Conservation (phyloP, 2,888 invertebrate species). For the Campoletis raptor region DNA sequence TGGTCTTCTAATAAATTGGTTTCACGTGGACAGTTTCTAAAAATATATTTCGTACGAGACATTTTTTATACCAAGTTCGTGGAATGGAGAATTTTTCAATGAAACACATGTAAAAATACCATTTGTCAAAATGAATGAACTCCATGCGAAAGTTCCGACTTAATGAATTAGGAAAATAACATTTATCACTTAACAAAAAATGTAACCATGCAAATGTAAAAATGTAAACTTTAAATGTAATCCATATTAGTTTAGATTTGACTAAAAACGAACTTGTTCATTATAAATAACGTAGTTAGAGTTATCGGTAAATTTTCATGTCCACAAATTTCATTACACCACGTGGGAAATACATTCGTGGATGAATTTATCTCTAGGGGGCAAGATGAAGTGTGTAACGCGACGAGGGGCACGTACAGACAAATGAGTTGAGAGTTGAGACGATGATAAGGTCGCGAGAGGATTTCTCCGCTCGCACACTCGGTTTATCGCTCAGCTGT, state of each 20-base stretch:
- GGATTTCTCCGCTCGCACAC: slow-evolving; percentile 8
- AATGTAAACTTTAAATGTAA: too few species aligned
- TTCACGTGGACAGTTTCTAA: slow-evolving; percentile 63
- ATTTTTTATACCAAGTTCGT: background rate
- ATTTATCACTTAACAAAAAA: background rate
- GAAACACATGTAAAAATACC: background rate
- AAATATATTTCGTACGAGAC: slow-evolving; percentile 37
- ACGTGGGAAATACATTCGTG: slow-evolving; percentile 66
- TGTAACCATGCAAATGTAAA: too few species aligned
- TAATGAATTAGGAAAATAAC: background rate
- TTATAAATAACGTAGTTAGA: slow-evolving; percentile 55
- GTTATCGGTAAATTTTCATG: slow-evolving; percentile 40
- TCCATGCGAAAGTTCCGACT: background rate
- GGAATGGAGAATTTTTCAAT: background rate
- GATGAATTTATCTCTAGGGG: slow-evolving; percentile 65
- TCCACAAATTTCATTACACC: slow-evolving; percentile 61
- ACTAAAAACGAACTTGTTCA: background rate
- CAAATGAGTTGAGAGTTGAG: slow-evolving; percentile 67
- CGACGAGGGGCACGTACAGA: slow-evolving; percentile 51
- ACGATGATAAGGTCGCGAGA: slow-evolving; percentile 69
- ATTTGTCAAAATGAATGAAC: background rate
- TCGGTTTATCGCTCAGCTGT: slow-evolving; percentile 5
- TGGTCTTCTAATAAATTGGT: slow-evolving; percentile 65
- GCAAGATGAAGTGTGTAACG: slow-evolving; percentile 47
- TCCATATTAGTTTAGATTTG: too few species aligned